phyloP scores from a whole-genome alignment of 2,888 invertebrate species.

The Megastigmus dorsalis region DNA sequence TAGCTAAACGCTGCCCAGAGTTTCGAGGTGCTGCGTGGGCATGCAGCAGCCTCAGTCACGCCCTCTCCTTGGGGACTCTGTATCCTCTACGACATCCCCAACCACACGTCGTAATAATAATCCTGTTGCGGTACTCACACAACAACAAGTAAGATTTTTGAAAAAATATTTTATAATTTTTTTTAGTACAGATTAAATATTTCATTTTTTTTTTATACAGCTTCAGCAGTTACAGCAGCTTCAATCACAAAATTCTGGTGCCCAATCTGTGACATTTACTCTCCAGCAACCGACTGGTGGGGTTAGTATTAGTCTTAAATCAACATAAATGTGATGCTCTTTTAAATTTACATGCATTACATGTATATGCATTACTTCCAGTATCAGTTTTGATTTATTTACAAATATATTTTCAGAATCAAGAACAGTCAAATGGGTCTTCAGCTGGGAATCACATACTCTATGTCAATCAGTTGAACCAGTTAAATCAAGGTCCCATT shows the following conservation, averaged over 20 bases:
- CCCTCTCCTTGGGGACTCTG: constrained; percentile 75
- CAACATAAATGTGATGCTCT: no score
- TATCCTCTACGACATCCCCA: constrained; percentile 75
- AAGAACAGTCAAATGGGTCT: constrained; percentile 72
- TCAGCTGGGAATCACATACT: constrained; percentile 73
- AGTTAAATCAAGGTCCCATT: constrained; percentile 73
- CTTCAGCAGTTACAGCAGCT: constrained; percentile 72
- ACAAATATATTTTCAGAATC: constrained; percentile 62
- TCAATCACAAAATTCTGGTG: constrained; percentile 71
- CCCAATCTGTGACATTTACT: constrained; percentile 72
- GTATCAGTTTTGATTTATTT: no score
- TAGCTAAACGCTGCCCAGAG: constrained; percentile 73
- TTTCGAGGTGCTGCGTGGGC: constrained; percentile 75
- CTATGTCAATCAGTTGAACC: constrained; percentile 72
- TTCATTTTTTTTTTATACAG: constrained; percentile 59
- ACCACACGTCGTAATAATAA: constrained; percentile 71
- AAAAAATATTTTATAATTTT: not conserved
- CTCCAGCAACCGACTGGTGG: constrained; percentile 71
- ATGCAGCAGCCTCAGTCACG: constrained; percentile 75
- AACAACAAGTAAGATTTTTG: constrained; percentile 68
- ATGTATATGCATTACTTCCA: no score
- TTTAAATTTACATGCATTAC: no score
- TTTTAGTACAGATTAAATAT: not conserved
- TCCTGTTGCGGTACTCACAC: constrained; percentile 72
- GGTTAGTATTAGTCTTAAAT: constrained; percentile 60